Conservation (phyloP, 2,888 invertebrate species). For the Pegoplata infirma region DNA sequence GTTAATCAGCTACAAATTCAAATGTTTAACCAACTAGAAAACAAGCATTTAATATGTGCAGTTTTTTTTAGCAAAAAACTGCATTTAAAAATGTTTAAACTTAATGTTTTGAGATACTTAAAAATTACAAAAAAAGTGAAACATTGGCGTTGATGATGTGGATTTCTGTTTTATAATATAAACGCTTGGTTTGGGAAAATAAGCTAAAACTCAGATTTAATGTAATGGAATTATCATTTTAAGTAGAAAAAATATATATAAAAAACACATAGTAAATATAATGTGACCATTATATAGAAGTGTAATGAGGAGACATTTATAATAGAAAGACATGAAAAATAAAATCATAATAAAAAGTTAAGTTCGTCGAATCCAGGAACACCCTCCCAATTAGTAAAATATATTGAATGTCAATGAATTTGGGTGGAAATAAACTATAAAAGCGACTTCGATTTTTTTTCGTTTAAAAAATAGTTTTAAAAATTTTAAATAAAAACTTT, state of each 20-base stretch:
- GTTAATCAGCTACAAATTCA: slow-evolving; percentile 49
- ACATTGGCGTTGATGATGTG: slow-evolving; percentile 20
- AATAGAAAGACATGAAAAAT: no score
- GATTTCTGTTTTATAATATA: slow-evolving; percentile 7
- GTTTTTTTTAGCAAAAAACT: slow-evolving; percentile 31
- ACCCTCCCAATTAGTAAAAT: no score
- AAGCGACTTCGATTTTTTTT: no score
- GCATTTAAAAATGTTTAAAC: slow-evolving; percentile 41
- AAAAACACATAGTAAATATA: slow-evolving; percentile 38
- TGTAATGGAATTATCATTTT: slow-evolving; percentile 53
- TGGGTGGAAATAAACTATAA: no score
- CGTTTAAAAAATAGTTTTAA: no score
- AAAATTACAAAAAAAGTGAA: slow-evolving; percentile 4
- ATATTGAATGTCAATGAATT: no score
- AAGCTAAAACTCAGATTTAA: slow-evolving; percentile 40
- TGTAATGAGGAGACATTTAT: background rate
- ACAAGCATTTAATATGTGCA: slow-evolving; percentile 22
- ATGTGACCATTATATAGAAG: slow-evolving; percentile 41
- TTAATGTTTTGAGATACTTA: slow-evolving; percentile 41
- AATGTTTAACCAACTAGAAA: slow-evolving; percentile 50
- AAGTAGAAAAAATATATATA: background rate
- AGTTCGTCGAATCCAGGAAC: no score
- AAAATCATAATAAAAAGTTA: no score
- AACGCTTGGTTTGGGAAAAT: background rate
- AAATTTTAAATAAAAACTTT: no score